Evolutionary conservation across 2,797 vertebrate species (phyloP).

Genomic region (Eleutherodactylus coqui): DNA sequence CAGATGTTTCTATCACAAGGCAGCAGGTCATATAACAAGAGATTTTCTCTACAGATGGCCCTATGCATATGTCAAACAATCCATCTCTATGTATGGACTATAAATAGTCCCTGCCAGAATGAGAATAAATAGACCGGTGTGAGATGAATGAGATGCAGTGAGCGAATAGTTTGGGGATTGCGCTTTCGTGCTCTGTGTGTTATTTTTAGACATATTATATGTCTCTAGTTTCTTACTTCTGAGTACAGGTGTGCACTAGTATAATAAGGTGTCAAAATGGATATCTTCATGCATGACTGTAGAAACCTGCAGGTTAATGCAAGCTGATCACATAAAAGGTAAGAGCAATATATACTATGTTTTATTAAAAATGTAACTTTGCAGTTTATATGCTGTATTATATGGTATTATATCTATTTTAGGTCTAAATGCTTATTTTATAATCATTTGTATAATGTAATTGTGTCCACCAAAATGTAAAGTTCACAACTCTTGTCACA

Average conservation of each 20-base stretch:
- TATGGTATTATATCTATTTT: not conserved
- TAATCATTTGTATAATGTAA: not conserved
- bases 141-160: conserved; percentile 17
- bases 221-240: not conserved
- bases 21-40: conserved; percentile 49
- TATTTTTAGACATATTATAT: not conserved
- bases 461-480: too few species aligned
- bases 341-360: not conserved
- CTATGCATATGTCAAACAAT: conserved; percentile 58
- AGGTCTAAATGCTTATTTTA: not conserved
- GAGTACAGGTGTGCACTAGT: not conserved
- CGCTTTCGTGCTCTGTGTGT: not conserved
- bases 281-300: not conserved
- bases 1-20: conserved; percentile 59
- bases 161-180: not conserved
- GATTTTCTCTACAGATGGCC: conserved; percentile 58
- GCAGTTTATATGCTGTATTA: not conserved
- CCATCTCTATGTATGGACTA: conserved; percentile 54
- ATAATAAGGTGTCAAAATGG: not conserved
- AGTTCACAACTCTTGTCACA: too few species aligned
- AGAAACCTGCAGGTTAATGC: not conserved
- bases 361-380: not conserved
- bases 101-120: conserved; percentile 48
- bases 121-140: conserved; percentile 51
- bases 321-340: not conserved